Base-by-base conservation (phyloP, 2,113 vertebrate species). In the Odontesthes bonariensis region DNA sequence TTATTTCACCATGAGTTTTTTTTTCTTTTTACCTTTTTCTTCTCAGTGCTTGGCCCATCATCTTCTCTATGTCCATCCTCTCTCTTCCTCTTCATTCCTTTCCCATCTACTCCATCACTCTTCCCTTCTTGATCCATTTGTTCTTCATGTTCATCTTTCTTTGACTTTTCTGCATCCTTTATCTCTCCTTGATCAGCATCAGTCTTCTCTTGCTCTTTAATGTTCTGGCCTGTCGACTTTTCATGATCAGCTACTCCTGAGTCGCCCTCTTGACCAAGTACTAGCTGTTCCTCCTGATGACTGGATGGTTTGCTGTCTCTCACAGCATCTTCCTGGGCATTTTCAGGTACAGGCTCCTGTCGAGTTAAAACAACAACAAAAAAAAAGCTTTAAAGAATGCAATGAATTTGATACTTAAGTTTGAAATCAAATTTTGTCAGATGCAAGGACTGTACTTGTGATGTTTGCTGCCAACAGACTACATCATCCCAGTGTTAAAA, bases 51-150 rank as follows among this genome's bases (percentile, higher is more conserved):
- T 20, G 80, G 86, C 3, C 62, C 89, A 2, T 8, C 60, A 58
- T 91, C 91, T 19, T 92, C 86, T 5, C 40, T 47, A 0, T 60
- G 33, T 13, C 40, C 77, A 5, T 93, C 87, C 7, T 94, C 92
- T 27, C 91, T 86, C 79, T 94, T 95, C 70, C 94, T 91, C 86
- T 95, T 95, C 59, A 86, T 70, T 20, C 92, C 93, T 69, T 93
- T 92, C 0, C 58, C 75, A 46, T 91, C 90, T 40, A 90, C 91
- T 69, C 11, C 83, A 2, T 82, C 69, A 44, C 61, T 42, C 27
- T 60, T 86, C 47, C 14, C 70, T 17, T 3, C 35, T 33, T 20
- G 46, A 22, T 3, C 69, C 6, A 38, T 4, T 52, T 22, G 31
- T 85, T 76, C 27, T 49, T n/a, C 23, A 9, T 10, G 14, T 6